phyloP scores from a whole-genome alignment of 1,140 invertebrate species.

The Macrostomum lignano region DNA sequence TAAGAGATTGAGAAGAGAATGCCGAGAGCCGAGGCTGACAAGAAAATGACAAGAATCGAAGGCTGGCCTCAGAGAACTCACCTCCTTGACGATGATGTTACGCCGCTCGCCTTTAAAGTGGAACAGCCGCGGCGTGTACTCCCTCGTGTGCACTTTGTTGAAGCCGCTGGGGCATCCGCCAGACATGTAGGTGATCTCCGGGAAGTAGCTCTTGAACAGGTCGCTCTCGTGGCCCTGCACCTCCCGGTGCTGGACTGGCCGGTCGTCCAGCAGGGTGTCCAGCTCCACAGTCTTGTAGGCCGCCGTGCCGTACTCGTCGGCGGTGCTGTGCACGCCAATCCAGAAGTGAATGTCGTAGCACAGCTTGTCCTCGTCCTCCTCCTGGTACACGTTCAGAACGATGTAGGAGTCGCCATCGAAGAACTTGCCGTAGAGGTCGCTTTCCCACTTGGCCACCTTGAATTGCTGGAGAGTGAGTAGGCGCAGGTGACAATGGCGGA shows the following conservation, averaged over 20 bases:
- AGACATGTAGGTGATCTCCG: constrained; percentile 30
- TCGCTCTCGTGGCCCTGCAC: constrained; percentile 49
- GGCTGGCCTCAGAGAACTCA: too few relatives aligned
- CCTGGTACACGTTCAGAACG: constrained; percentile 29
- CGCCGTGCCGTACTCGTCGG: constrained; percentile 46
- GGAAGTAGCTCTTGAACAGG: constrained; percentile 41
- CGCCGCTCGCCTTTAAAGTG: constrained; percentile 33
- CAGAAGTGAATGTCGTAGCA: constrained; percentile 10
- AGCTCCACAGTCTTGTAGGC: constrained; percentile 56
- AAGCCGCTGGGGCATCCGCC: constrained; percentile 35
- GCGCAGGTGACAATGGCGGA: too few relatives aligned
- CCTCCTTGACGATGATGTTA: constrained; percentile 15
- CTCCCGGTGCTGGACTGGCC: constrained; percentile 48
- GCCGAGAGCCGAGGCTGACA: too few relatives aligned
- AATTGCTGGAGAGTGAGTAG: constrained; percentile 54
- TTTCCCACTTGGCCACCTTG: constrained; percentile 41
- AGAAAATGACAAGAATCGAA: too few relatives aligned
- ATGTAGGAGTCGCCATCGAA: constrained; percentile 50
- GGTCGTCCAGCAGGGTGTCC: constrained; percentile 43
- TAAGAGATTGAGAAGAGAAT: too few relatives aligned
- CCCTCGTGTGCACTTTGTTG: constrained; percentile 28
- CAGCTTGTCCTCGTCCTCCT: constrained; percentile 6
- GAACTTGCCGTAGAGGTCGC: constrained; percentile 50
- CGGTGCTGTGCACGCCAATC: constrained; percentile 10
- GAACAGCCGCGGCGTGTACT: constrained; percentile 34